Conservation (phyloP, 2,888 invertebrate genomes). For the Subacronicta megacephala region DNA sequence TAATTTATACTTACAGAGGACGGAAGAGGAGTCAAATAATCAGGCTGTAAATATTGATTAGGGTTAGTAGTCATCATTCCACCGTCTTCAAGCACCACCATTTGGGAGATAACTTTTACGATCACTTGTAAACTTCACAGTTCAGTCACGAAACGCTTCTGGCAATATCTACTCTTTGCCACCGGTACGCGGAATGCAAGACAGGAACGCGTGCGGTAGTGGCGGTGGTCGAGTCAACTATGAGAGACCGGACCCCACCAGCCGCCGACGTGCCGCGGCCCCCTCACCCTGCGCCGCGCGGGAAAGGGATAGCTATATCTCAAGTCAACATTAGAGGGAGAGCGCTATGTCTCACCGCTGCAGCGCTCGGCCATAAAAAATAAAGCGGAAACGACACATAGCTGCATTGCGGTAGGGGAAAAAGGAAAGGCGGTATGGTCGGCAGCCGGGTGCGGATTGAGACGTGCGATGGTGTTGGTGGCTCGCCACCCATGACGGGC, state of each 20-base stretch:
- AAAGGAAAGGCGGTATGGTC: slow-evolving; percentile 88
- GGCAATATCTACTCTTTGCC: slow-evolving; percentile 79
- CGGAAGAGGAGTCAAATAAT: slow-evolving; percentile 98
- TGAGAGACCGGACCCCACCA: slow-evolving; percentile 84
- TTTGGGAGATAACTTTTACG: slow-evolving; percentile 88
- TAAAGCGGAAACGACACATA: slow-evolving; percentile 89
- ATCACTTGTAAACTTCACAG: slow-evolving; percentile 81
- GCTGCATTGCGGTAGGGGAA: slow-evolving; percentile 89
- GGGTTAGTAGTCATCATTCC: slow-evolving; percentile 96
- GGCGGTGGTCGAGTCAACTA: slow-evolving; percentile 82
- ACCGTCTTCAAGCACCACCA: slow-evolving; percentile 97
- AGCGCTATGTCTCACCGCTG: slow-evolving; percentile 85
- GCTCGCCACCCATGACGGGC: slow-evolving; percentile 89
- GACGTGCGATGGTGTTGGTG: slow-evolving; percentile 89
- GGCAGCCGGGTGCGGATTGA: slow-evolving; percentile 89
- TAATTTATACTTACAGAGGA: slow-evolving; percentile 95
- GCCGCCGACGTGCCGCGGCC: slow-evolving; percentile 67
- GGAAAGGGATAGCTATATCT: slow-evolving; percentile 75
- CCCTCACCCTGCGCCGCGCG: slow-evolving; percentile 72
- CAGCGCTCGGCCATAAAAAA: slow-evolving; percentile 86
- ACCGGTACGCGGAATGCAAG: slow-evolving; percentile 71
- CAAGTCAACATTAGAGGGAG: slow-evolving; percentile 79
- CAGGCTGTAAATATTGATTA: slow-evolving; percentile 98
- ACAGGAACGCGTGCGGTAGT: slow-evolving; percentile 72
- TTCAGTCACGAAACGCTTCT: slow-evolving; percentile 79